These are phyloP conservation scores for Oncorhynchus masou DNA, from an alignment of 2,113 vertebrate genomes.

Conservation along the genomic window DNA sequence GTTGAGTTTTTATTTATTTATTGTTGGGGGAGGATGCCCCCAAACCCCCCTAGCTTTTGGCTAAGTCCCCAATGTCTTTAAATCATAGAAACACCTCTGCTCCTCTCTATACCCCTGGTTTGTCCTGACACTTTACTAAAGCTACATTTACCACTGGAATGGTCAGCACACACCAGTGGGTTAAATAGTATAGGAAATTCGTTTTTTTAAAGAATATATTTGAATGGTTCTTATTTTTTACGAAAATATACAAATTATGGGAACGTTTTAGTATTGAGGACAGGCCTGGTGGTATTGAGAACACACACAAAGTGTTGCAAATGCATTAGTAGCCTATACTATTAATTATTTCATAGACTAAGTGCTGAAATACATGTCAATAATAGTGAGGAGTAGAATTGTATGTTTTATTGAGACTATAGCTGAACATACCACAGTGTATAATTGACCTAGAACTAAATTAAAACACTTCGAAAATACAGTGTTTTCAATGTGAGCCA, in stretches of 20 bases:
- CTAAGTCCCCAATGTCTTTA: no score
- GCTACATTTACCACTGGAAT: neutral
- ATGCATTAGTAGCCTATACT: no score
- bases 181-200: neutral
- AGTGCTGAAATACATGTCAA: neutral
- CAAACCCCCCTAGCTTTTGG: no score
- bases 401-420: neutral
- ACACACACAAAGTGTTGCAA: no score
- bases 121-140: neutral
- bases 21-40: no score
- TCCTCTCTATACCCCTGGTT: neutral
- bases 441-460: neutral
- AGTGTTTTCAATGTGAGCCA: neutral
- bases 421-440: neutral
- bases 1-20: no score
- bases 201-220: neutral
- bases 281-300: neutral
- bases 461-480: neutral
- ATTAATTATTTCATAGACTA: no score
- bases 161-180: neutral
- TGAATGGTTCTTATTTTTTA: neutral
- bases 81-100: constrained; percentile 12
- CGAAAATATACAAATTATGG: neutral
- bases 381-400: neutral
- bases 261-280: neutral